Conservation (phyloP, 2,888 invertebrate genomes). For the Protophormia terraenovae region DNA sequence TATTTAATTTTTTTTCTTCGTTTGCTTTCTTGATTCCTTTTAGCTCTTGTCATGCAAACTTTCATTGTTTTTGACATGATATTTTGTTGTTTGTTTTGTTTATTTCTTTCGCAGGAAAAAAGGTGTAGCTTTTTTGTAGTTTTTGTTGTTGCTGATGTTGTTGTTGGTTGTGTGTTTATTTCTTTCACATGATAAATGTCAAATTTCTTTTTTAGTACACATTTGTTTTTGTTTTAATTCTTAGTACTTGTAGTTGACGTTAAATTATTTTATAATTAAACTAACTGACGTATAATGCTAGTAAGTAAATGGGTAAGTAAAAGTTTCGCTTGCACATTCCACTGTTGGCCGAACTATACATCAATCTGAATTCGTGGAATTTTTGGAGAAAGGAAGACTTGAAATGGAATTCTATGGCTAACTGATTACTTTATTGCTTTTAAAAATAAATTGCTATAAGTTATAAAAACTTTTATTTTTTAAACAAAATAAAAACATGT, state of each 20-base stretch:
- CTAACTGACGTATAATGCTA: not conserved
- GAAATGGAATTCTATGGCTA: too few species aligned
- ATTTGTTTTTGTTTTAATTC: not conserved
- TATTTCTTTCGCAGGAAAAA: not conserved
- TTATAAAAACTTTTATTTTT: too few species aligned
- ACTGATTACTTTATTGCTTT: too few species aligned
- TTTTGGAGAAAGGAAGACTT: not conserved
- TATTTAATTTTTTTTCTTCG: not conserved
- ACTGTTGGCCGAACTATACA: not conserved
- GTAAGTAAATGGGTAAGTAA: not conserved
- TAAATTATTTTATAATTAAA: constrained; percentile 22
- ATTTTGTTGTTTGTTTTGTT: not conserved
- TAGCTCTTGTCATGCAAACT: not conserved
- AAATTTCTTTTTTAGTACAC: not conserved
- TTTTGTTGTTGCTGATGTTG: not conserved
- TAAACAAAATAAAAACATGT: too few species aligned
- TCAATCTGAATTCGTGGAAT: not conserved
- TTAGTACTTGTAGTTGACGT: not conserved
- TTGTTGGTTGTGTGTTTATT: too few species aligned
- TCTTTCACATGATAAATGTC: not conserved
- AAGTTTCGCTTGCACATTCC: not conserved
- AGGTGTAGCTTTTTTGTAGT: constrained; percentile 1
- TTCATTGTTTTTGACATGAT: not conserved
- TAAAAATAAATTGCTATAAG: too few species aligned
- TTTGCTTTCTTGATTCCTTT: not conserved